These are phyloP conservation scores for Chaenodraco wilsoni DNA, from an alignment of 2,797 vertebrate species.

Conservation along the genomic window DNA sequence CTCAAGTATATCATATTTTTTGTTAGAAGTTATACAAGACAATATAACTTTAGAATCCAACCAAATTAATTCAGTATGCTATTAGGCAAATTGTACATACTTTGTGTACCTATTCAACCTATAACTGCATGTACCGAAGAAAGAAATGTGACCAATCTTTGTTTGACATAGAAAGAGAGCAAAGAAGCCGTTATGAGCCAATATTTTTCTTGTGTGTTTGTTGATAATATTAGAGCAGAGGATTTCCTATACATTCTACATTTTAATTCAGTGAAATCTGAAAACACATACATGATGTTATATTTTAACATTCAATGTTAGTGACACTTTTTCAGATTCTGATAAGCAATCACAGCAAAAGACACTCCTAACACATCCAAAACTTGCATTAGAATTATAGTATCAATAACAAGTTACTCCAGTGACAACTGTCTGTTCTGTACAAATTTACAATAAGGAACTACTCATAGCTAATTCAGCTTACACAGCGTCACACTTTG, in stretches of 20 bases:
- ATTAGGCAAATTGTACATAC: constrained; percentile 6
- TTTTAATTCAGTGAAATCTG: background rate
- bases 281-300: background rate
- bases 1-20: background rate
- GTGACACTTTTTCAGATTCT: background rate
- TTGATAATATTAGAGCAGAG: background rate
- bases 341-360: background rate
- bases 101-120: background rate
- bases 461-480: background rate
- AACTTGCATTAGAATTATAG: background rate
- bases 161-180: constrained; percentile 4
- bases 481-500: background rate
- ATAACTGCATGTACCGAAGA: background rate
- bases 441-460: background rate
- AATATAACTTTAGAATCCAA: background rate
- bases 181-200: background rate
- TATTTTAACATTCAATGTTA: background rate
- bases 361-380: background rate
- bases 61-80: background rate
- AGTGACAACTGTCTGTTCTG: background rate
- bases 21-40: too few relatives aligned
- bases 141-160: constrained; percentile 15
- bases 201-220: too few relatives aligned
- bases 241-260: too few relatives aligned
- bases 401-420: background rate